These are phyloP conservation scores for Bombyx mandarina DNA, from an alignment of 1,140 invertebrate genomes.

Conservation along the genomic window DNA sequence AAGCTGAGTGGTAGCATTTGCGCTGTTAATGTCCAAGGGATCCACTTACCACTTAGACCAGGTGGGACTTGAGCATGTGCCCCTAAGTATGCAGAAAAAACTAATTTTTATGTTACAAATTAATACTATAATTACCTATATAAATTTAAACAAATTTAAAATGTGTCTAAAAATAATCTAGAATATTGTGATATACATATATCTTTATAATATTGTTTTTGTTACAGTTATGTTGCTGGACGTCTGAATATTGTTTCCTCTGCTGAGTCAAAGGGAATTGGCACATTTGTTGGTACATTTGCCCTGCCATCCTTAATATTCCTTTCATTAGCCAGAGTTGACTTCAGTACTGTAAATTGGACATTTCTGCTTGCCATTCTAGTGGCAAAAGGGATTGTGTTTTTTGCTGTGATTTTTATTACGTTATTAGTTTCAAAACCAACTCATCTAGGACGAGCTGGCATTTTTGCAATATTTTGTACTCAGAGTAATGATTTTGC, in stretches of 20 bases:
- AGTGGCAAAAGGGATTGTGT: constrained; percentile 89
- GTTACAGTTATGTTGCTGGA: constrained; percentile 89
- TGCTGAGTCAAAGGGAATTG: constrained; percentile 91
- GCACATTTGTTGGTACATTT: constrained; percentile 94
- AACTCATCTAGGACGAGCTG: constrained; percentile 86
- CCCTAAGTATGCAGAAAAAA: too few species aligned
- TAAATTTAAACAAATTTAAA: too few species aligned
- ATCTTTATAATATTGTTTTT: constrained; percentile 10
- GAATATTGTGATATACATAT: background rate
- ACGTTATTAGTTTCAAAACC: constrained; percentile 86
- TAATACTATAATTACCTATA: too few species aligned
- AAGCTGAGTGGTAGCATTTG: too few species aligned
- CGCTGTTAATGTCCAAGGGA: too few species aligned
- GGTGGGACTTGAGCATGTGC: too few species aligned
- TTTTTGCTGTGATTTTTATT: constrained; percentile 85
- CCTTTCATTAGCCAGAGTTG: constrained; percentile 86
- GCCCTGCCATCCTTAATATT: constrained; percentile 94
- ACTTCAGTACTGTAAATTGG: constrained; percentile 91
- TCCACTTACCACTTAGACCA: too few species aligned
- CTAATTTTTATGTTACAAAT: too few species aligned
- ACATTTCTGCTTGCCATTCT: constrained; percentile 88
- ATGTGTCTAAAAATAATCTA: background rate
- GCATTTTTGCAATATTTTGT: constrained; percentile 94
- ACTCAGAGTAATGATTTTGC: constrained; percentile 99
- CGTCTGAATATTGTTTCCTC: constrained; percentile 86